Conservation (phyloP, 23 tunicate species). For the Styela clava region DNA sequence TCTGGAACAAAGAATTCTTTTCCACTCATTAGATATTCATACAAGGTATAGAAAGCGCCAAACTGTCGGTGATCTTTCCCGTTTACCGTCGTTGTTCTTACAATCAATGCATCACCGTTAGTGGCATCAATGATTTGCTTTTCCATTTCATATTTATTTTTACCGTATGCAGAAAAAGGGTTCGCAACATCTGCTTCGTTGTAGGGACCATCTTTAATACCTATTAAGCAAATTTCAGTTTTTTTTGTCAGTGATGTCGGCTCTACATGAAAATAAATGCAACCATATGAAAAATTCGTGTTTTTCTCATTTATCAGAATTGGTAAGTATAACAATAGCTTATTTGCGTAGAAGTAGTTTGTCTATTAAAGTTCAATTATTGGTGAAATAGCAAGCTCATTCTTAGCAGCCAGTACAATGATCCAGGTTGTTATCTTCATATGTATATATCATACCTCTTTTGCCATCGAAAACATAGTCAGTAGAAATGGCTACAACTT, state of each 20-base stretch:
- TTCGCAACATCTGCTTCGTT: not conserved
- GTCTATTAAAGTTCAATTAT: too few species aligned
- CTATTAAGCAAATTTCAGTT: not conserved
- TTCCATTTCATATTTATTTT: slow-evolving; percentile 1
- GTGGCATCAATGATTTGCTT: not conserved
- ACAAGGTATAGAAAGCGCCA: slow-evolving; percentile 1
- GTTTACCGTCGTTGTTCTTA: not conserved
- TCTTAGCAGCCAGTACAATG: too few species aligned
- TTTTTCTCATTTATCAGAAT: too few species aligned
- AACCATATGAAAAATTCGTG: not conserved
- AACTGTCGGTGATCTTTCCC: not conserved
- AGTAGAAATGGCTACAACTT: slow-evolving; percentile 2
- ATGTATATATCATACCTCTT: too few species aligned
- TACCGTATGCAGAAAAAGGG: not conserved
- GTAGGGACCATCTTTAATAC: not conserved
- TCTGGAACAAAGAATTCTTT: slow-evolving; percentile 5
- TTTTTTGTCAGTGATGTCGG: too few species aligned
- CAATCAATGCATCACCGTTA: not conserved
- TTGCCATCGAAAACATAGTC: slow-evolving; percentile 9
- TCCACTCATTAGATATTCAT: not conserved
- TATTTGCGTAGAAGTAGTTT: too few species aligned
- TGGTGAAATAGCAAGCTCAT: too few species aligned
- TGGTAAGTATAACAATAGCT: too few species aligned
- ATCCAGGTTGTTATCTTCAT: too few species aligned
- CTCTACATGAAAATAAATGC: too few species aligned